Evolutionary conservation across 2,113 vertebrate species (phyloP).

Genomic region (Ciconia boyciana): DNA sequence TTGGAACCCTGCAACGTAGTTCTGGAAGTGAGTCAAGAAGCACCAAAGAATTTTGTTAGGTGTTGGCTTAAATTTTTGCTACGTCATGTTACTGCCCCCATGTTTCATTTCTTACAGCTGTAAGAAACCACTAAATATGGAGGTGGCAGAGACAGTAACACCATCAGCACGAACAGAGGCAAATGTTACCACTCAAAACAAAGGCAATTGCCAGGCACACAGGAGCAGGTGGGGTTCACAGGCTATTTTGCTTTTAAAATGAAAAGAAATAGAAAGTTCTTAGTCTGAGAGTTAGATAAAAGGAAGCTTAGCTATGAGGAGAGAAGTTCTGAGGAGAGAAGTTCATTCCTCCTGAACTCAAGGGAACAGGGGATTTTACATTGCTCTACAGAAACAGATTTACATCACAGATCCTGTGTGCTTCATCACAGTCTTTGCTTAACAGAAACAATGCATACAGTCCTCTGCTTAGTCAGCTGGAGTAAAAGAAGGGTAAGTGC

Average conservation of each 20-base stretch:
- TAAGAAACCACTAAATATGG: neutral
- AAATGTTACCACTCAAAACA: neutral
- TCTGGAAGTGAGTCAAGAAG: neutral
- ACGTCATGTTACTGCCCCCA: neutral
- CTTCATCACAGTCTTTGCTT: neutral
- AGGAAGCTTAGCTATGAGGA: neutral
- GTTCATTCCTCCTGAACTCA: neutral
- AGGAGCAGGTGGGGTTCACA: neutral
- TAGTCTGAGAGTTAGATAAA: neutral
- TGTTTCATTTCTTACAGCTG: neutral
- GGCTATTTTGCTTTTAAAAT: neutral
- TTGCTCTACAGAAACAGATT: neutral
- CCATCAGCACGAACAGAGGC: neutral
- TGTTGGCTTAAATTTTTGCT: neutral
- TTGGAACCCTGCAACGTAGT: neutral
- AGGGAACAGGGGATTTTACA: neutral
- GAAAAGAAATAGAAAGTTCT: neutral
- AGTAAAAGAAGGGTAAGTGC: neutral
- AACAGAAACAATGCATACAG: neutral
- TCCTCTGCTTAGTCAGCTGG: neutral
- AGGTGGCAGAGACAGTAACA: neutral
- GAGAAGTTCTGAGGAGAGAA: neutral
- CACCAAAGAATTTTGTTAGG: neutral
- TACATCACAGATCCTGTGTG: neutral
- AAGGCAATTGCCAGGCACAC: neutral